A percentile compares a stretch with the other conserved stretches of the same genome.
Evolutionary conservation across 2,888 invertebrate species (phyloP).

Genomic region (Perizoma affinitatum): DNA sequence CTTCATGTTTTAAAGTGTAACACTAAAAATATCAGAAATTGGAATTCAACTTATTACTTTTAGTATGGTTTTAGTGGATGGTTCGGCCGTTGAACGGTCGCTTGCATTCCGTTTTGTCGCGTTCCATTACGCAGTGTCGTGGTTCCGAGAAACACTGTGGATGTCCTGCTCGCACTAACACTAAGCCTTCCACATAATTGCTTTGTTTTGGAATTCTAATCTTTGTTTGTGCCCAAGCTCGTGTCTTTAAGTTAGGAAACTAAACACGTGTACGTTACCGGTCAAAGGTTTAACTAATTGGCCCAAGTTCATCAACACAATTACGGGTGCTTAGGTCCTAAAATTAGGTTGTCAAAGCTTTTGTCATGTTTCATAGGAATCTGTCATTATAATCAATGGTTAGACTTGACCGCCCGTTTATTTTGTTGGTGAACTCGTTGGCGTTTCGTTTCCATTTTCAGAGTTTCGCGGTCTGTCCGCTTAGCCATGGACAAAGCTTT

Average conservation of each 20-base stretch:
- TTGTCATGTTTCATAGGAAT: too few relatives aligned
- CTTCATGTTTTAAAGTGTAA: too few relatives aligned
- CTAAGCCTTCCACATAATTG: conserved; percentile 71
- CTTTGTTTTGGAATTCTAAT: conserved; percentile 77
- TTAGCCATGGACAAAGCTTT: too few relatives aligned
- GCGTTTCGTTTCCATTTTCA: too few relatives aligned
- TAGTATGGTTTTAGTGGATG: conserved; percentile 33
- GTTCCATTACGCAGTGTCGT: conserved; percentile 73
- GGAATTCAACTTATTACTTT: conserved; percentile 40
- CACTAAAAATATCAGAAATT: conserved; percentile 1
- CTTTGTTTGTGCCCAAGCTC: conserved; percentile 66
- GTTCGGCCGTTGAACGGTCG: conserved; percentile 47
- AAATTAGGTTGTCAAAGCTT: too few relatives aligned
- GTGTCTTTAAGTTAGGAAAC: conserved; percentile 66
- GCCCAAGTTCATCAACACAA: too few relatives aligned
- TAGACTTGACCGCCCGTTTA: too few relatives aligned
- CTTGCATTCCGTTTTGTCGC: conserved; percentile 75
- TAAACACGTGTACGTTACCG: conserved; percentile 57
- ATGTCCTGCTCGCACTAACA: conserved; percentile 79
- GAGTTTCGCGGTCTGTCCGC: too few relatives aligned
- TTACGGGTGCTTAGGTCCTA: too few relatives aligned
- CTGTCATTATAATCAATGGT: too few relatives aligned
- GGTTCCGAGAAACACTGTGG: conserved; percentile 76
- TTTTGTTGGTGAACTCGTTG: too few relatives aligned
- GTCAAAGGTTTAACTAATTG: conserved; percentile 55